These are phyloP conservation scores for Megaptera novaeangliae DNA, from an alignment of 2,113 vertebrate genomes.

Conservation along the genomic window DNA sequence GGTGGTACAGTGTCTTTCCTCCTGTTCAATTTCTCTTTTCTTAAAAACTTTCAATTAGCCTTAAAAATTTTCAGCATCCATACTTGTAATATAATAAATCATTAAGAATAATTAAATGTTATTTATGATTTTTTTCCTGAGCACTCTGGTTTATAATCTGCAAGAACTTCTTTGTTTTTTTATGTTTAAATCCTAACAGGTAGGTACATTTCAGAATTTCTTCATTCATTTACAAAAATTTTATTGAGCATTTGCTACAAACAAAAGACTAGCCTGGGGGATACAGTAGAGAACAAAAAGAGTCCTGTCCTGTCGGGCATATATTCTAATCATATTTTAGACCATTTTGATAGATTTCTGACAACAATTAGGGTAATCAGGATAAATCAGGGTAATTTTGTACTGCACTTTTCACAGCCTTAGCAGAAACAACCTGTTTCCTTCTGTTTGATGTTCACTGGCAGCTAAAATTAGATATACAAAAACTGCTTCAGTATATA, in stretches of 20 bases:
- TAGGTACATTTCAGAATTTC: not conserved
- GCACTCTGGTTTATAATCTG: not conserved
- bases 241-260: not conserved
- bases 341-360: not conserved
- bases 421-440: not conserved
- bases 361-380: not conserved
- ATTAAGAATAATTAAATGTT: not conserved
- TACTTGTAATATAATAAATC: not conserved
- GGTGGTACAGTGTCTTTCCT: not conserved
- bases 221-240: not conserved
- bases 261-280: not conserved
- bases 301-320: not conserved
- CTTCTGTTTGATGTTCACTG: not conserved
- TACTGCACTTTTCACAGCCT: not conserved
- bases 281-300: not conserved
- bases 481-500: not conserved
- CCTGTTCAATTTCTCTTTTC: not conserved
- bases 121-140: conserved; percentile 5
- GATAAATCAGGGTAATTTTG: not conserved
- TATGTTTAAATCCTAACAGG: conserved; percentile 6
- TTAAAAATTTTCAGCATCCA: not conserved
- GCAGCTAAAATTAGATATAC: not conserved
- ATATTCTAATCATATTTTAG: not conserved
- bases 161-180: conserved; percentile 2
- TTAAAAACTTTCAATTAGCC: not conserved